phyloP scores from a whole-genome alignment of 2,113 vertebrate genomes.

The Poeciliopsis occidentalis region DNA sequence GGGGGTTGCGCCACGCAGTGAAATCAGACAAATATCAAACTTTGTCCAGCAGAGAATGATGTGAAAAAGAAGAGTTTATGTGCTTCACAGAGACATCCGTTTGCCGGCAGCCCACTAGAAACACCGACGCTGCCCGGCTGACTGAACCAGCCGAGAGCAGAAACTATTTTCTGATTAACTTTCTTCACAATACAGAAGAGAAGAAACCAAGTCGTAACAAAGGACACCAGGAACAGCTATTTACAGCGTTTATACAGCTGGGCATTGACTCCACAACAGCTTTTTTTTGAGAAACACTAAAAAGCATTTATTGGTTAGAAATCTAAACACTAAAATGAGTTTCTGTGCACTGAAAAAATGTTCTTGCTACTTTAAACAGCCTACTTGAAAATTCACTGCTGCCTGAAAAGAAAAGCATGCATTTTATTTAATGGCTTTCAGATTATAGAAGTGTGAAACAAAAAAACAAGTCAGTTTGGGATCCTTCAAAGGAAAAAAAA shows the following conservation, averaged over 20 bases:
- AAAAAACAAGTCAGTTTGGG: not conserved
- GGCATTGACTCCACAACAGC: not conserved
- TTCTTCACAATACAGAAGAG: not conserved
- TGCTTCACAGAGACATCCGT: not conserved
- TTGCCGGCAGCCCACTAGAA: not conserved
- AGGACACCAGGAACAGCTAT: slow-evolving; percentile 44
- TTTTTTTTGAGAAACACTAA: too few relatives aligned
- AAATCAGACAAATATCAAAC: not conserved
- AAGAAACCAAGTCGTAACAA: slow-evolving; percentile 12
- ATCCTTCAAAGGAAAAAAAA: not conserved
- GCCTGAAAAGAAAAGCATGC: not conserved
- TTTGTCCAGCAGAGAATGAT: not conserved
- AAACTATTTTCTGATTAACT: slow-evolving; percentile 7
- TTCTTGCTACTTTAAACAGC: not conserved
- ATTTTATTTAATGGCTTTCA: not conserved
- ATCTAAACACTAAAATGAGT: not conserved
- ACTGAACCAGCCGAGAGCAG: slow-evolving; percentile 14
- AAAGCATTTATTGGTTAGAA: not conserved
- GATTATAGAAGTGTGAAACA: not conserved
- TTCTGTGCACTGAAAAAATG: too few relatives aligned
- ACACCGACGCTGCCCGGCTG: not conserved
- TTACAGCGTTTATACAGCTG: slow-evolving; percentile 53
- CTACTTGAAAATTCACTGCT: not conserved
- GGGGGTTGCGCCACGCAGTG: not conserved
- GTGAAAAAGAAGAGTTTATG: not conserved